Evolutionary conservation across 2,113 vertebrate genomes (phyloP), one percentile per base, ranked within the genome.

Genomic region (Cettia cetti): DNA sequence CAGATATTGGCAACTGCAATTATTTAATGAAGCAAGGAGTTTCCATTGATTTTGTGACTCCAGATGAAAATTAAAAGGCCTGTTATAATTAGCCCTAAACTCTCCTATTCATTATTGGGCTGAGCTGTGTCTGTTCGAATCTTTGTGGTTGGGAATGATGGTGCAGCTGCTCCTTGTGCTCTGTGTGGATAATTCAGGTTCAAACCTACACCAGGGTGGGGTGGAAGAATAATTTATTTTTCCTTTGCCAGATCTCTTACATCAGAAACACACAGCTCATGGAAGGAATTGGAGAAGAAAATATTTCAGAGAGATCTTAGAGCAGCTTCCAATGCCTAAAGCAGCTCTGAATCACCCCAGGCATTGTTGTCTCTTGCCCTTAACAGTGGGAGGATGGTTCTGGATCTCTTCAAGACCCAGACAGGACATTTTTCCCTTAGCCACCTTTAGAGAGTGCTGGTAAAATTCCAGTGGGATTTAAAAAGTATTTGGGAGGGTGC

Each of bases 41-140:
- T 92, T 59, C 66, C 76, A 97, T 94, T 79, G 95, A 96, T 96
- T 97, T 95, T 95, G 81, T 94, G 81, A 86, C 90, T 95, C 70
- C 72, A 57, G 74, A 50, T 88, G 75, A 81, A 89, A 97, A 95
- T 95, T 85, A 94, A 77, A 81, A 89, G 66, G 39, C 82, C 77
- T 87, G n/a, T 57, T 89, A 77, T 90, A 96, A 96, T 96, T 95
- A 95, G 89, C 71, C 86, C 71, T 72, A 92, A 95, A 93, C 16
- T 89, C 63, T 93, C 20, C 61, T 47, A 54, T 87, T 92, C 85
- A 70, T 96, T 92, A 47, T 9, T 27, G 66, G 31, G 63, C 81
- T 75, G 19, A 68, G 47, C 35, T 6, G 1, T 2, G 6, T 28
- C 65, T 65, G 80, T 57, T 82, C 5, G 10, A 68, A 47, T 22